Evolutionary conservation across 2,797 vertebrate genomes (phyloP).

Genomic region (Ciconia nigra): DNA sequence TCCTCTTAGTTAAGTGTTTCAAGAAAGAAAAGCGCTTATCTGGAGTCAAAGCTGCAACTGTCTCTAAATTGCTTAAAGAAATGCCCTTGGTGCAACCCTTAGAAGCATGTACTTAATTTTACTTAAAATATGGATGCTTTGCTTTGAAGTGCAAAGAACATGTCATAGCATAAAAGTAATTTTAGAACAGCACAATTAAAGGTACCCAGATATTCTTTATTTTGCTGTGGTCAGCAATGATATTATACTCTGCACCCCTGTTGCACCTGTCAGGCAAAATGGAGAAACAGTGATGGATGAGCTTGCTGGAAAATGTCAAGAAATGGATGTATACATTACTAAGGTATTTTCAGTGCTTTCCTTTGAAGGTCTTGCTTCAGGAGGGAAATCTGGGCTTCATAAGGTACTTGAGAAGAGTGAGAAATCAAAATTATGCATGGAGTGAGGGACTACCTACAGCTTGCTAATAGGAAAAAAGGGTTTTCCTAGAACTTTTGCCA

Average conservation of each 20-base stretch:
- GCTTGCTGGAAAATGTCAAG: background rate
- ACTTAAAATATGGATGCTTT: background rate
- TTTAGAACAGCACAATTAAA: background rate
- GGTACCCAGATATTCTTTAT: background rate
- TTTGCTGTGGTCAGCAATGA: background rate
- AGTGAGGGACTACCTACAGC: background rate
- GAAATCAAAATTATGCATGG: background rate
- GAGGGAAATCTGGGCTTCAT: background rate
- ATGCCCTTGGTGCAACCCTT: background rate
- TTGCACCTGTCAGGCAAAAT: background rate
- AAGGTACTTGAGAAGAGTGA: background rate
- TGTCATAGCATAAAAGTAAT: background rate
- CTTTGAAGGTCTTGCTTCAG: background rate
- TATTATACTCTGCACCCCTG: background rate
- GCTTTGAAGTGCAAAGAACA: background rate
- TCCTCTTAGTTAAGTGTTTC: background rate
- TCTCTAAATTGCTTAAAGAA: background rate
- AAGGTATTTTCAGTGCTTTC: background rate
- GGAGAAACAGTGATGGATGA: background rate
- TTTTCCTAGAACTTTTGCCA: background rate
- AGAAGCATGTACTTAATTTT: background rate
- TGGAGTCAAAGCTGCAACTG: background rate
- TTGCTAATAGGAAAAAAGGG: background rate
- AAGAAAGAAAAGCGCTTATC: background rate
- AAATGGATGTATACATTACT: background rate